Conservation (phyloP, 1,140 invertebrate genomes). For the Mamestra configurata region DNA sequence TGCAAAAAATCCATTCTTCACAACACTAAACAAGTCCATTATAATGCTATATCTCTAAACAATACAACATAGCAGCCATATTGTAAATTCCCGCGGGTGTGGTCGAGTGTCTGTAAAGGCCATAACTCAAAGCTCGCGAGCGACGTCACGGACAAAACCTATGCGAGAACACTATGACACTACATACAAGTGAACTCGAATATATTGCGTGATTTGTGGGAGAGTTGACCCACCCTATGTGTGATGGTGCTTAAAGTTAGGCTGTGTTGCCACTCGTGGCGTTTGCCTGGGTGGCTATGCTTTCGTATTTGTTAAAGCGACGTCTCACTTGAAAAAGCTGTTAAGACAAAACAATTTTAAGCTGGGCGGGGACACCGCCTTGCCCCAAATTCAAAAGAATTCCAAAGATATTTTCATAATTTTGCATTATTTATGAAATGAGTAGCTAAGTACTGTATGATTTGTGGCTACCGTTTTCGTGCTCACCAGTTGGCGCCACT, state of each 20-base stretch:
- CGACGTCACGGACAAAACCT: conserved; percentile 21
- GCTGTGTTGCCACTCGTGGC: not conserved
- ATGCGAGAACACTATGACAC: conserved; percentile 3
- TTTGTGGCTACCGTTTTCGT: too few relatives aligned
- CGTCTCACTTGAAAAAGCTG: too few relatives aligned
- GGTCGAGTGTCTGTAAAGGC: conserved; percentile 6
- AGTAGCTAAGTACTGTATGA: too few relatives aligned
- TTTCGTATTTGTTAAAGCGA: too few relatives aligned
- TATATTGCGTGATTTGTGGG: conserved; percentile 9
- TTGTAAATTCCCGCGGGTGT: conserved; percentile 10
- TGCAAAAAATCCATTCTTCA: not conserved
- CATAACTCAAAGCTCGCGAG: conserved; percentile 4
- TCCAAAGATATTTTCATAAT: too few relatives aligned
- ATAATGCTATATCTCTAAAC: not conserved
- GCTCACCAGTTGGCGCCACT: too few relatives aligned
- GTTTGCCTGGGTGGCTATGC: not conserved
- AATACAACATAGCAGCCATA: not conserved
- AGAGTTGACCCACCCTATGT: not conserved
- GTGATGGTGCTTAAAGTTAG: conserved; percentile 10
- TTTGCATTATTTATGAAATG: too few relatives aligned
- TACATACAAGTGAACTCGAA: conserved; percentile 35
- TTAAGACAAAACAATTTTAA: too few relatives aligned
- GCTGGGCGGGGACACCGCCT: too few relatives aligned
- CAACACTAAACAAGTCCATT: not conserved
- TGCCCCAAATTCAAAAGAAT: too few relatives aligned